phyloP scores from a whole-genome alignment of 2,888 invertebrate genomes.

The Phaedon cochleariae region DNA sequence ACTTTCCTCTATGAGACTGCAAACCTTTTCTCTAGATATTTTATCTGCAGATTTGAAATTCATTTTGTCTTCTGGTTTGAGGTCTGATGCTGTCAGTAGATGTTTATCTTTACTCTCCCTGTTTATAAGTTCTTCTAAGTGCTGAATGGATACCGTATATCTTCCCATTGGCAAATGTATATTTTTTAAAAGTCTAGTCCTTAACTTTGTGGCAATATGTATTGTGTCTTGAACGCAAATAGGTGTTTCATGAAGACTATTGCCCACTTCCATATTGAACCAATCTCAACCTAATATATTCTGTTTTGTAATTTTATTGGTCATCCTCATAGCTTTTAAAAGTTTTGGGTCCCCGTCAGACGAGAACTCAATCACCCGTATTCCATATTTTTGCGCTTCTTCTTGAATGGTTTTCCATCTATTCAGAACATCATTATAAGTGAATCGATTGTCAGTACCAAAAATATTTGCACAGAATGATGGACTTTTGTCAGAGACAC shows the following conservation, averaged over 20 bases:
- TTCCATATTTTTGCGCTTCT: slow-evolving; percentile 24
- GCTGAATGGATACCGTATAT: too few relatives aligned
- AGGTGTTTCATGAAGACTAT: too few relatives aligned
- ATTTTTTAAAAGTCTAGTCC: too few relatives aligned
- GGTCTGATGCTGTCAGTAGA: background rate
- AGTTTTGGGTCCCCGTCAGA: slow-evolving; percentile 39
- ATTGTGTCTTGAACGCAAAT: background rate
- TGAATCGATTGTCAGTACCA: slow-evolving; percentile 34
- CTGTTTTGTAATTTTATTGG: too few relatives aligned
- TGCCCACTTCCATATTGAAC: too few relatives aligned
- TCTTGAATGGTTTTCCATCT: slow-evolving; percentile 29
- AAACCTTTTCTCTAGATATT: background rate
- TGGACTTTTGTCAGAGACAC: slow-evolving; percentile 25
- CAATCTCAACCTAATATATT: too few relatives aligned
- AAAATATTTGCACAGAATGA: slow-evolving; percentile 34
- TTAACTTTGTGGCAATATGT: background rate
- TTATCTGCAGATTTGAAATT: background rate
- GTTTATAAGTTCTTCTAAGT: background rate
- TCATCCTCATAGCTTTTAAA: slow-evolving; percentile 37
- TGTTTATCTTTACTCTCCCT: background rate
- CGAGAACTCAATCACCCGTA: slow-evolving; percentile 35
- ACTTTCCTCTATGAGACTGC: background rate
- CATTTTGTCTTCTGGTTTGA: background rate
- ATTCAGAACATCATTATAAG: slow-evolving; percentile 16
- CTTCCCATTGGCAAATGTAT: too few relatives aligned